Base-by-base conservation (phyloP, 2,797 vertebrate genomes). In the Euphonia xanthogaster region DNA sequence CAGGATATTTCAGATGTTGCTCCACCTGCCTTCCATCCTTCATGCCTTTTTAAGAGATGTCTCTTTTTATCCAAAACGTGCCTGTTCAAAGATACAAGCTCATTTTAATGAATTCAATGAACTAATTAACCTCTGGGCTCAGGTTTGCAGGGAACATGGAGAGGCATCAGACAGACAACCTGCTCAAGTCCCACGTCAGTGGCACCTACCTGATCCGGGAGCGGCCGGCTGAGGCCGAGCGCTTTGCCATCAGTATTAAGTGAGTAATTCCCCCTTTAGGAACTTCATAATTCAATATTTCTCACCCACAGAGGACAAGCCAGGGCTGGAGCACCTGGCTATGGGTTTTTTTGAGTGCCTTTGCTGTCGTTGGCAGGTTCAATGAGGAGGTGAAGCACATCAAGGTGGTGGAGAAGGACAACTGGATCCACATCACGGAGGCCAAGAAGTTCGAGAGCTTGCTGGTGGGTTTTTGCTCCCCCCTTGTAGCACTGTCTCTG, bases 111-210 rank as follows among this genome's bases (percentile, higher is more conserved):
- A 54, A 25, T 39, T 28, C 7, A 53, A 13, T 13, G 6, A 14
- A 13, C 28, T 31, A 10, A 24, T 37, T 28, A 30, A 8, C n/a
- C 33, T 55, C 25, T 76, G 72, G 75, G 93, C 80, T 68, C 37
- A 99, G 99, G 99, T 99, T 99, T 74, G 99, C 99, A 1, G 99
- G 99, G 83, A 99, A 98, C 98, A 99, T 99, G 99, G 99, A 99
- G 97, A 96, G 99, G 50, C 99, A 99, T 94, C 99, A 99, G 97
- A 99, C 99, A 0, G 99, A 99, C 98, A 99, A 99, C 97, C 98
- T 99, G 89, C 98, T 99, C 53, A 99, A 99, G 81, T 98, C 99
- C 17, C 99, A 99, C 23, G 98, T 98, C 96, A 99, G 99, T 0
- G 99, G 99, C 70, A 99, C 99, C 30, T 99, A 99, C 98, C 98